Evolutionary conservation across 2,888 invertebrate species (phyloP), one percentile per base, ranked within the genome.

Genomic region (Synergus japonicus): DNA sequence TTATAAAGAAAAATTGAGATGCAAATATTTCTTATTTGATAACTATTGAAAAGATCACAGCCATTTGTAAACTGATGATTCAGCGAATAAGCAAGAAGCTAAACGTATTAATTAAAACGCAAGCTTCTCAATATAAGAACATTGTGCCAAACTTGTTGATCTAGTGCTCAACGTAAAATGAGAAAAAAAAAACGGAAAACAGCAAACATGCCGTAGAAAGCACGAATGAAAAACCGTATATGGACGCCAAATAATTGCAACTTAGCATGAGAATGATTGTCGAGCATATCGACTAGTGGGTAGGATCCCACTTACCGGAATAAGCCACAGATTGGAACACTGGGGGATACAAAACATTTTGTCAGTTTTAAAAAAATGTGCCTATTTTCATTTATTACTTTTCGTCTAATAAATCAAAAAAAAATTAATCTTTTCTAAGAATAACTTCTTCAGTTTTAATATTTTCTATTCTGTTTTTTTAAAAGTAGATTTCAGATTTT

Each of bases 261-360:
- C 88, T 90, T 90, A 90, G 90, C 90, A 87, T 89, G 87, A 89
- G 86, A 85, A 87, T 89, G 88, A 89, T 88, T 89, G 90, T 85
- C 87, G 88, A 88, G 85, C 86, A 84, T 89, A 86, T 88, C 88
- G 88, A 86, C 86, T 89, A 88, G 92, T 92, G 92, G 91, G 92
- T 89, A 88, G 93, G 92, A 93, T 93, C 94, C 94, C 94, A 96
- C 97, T 97, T 97, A 97, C 97, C 97, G 94, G 97, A 97, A 95
- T 97, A 97, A 93, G 97, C 97, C 96, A 97, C 97, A 94, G 97
- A 97, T 96, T 97, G 97, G 96, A 97, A 97, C 97, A 97, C 97
- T 97, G 96, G 91, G 92, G 92, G 92, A 93, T 93, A 93, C 91
- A 93, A 93, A 92, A 92, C 88, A 92, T 89, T 88, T 90, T 89